These are phyloP conservation scores for Mormyrus hasselquistii DNA, from an alignment of 2,797 vertebrate genomes.

Conservation along the genomic window DNA sequence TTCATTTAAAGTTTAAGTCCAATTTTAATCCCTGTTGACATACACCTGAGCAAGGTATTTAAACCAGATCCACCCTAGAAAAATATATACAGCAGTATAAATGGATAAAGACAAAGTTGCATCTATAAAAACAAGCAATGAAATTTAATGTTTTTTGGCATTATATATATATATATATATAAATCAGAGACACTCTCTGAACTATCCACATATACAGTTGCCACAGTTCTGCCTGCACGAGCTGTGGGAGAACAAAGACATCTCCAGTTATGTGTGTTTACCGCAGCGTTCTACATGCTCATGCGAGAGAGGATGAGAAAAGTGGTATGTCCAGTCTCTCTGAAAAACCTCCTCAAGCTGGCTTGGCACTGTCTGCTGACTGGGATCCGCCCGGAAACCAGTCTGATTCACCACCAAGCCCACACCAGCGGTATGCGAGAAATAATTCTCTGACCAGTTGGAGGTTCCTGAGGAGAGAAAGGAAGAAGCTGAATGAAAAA, in stretches of 20 bases:
- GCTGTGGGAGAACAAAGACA: not conserved
- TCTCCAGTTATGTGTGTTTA: not conserved
- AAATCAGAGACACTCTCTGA: not conserved
- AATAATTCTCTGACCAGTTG: conserved; percentile 75
- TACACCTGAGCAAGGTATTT: not conserved
- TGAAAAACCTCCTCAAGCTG: conserved; percentile 60
- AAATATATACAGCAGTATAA: not conserved
- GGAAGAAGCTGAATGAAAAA: not conserved
- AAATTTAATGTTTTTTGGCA: not conserved
- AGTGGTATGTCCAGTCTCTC: conserved; percentile 58
- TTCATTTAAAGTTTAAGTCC: not conserved
- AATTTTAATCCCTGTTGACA: not conserved
- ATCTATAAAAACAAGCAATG: not conserved
- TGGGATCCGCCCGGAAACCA: conserved; percentile 30
- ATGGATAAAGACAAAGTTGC: not conserved
- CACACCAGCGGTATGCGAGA: conserved; percentile 63
- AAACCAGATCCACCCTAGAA: not conserved
- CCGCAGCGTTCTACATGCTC: conserved; percentile 39
- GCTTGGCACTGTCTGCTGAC: conserved; percentile 53
- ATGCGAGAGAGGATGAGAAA: conserved; percentile 35
- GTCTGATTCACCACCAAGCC: conserved; percentile 70
- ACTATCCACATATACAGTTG: not conserved
- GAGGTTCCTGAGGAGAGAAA: conserved; percentile 61
- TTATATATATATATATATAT: not conserved
- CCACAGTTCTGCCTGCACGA: not conserved